A percentile compares a stretch with the other conserved stretches of the same genome.
Evolutionary conservation across 1,140 invertebrate genomes (phyloP).

Genomic region (Acromyrmex charruanus): DNA sequence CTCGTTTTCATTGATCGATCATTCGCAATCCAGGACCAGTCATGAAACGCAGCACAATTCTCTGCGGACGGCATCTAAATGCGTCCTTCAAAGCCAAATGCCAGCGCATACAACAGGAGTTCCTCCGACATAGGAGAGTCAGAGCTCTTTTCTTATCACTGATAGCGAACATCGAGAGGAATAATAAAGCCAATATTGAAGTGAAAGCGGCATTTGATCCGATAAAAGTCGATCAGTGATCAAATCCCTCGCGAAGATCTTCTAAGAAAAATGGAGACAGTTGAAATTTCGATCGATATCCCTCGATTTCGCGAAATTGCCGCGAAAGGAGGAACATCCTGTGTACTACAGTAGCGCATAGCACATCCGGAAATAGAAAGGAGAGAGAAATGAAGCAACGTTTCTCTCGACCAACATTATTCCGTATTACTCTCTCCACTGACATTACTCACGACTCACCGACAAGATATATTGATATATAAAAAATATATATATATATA

Average conservation of each 20-base stretch:
- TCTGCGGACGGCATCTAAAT: constrained; percentile 21
- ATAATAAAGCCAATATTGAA: not conserved
- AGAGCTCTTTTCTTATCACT: not conserved
- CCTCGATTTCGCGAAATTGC: not conserved
- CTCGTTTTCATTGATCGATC: constrained; percentile 61
- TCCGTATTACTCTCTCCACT: constrained; percentile 21
- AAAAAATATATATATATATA: constrained; percentile 16
- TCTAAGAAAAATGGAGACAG: not conserved
- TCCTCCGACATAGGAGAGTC: constrained; percentile 6
- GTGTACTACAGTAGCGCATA: not conserved
- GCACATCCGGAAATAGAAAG: constrained; percentile 45
- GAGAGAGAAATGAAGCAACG: constrained; percentile 28
- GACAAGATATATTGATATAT: constrained; percentile 45
- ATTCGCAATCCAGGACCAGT: constrained; percentile 45
- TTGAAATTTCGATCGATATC: not conserved
- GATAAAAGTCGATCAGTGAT: not conserved
- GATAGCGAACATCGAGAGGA: not conserved
- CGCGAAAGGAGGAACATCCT: not conserved
- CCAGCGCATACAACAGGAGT: constrained; percentile 17
- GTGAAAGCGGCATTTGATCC: not conserved
- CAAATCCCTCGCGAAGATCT: too few relatives aligned
- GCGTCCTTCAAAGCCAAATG: not conserved
- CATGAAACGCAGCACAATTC: constrained; percentile 25
- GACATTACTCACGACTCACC: constrained; percentile 34
- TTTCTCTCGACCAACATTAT: constrained; percentile 30